Percentiles rank a stretch among this genome's conserved stretches.
These are phyloP conservation scores for Rhynchopsitta pachyrhyncha DNA, from an alignment of 2,113 vertebrate species.

Conservation along the genomic window DNA sequence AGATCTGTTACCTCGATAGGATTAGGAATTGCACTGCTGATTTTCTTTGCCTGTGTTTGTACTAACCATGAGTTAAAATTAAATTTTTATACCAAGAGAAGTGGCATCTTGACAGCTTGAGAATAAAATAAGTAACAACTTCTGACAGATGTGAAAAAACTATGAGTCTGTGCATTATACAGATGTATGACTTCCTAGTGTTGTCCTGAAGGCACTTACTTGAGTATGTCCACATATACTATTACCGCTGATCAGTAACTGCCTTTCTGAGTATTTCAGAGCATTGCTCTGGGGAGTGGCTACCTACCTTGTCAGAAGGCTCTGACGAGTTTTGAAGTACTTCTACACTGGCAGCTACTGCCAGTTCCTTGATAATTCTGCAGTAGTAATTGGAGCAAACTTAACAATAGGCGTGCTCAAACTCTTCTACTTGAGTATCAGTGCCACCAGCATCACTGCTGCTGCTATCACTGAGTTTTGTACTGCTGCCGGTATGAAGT, in stretches of 20 bases:
- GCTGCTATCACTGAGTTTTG: background rate
- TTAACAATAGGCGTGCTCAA: accelerated
- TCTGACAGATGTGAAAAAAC: background rate
- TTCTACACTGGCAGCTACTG: background rate
- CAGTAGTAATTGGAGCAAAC: background rate
- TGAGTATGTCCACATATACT: background rate
- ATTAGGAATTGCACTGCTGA: background rate
- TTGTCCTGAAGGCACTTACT: background rate
- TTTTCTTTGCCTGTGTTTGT: background rate
- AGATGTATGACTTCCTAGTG: background rate
- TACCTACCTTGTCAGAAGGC: background rate
- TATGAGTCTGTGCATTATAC: background rate
- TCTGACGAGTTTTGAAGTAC: background rate
- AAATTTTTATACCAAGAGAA: background rate
- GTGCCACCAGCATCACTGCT: background rate
- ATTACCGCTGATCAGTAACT: background rate
- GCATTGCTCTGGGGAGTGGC: background rate
- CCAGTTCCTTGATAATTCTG: background rate
- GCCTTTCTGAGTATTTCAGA: background rate
- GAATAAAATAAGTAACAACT: background rate
- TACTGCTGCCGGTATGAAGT: background rate
- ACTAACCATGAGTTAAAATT: background rate
- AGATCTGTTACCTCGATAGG: background rate
- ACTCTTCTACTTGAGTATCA: background rate
- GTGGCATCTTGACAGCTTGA: background rate